Percentiles rank a stretch among this genome's conserved stretches.
These are phyloP conservation scores for Carposina sasakii DNA, from an alignment of 1,140 invertebrate species.

Conservation along the genomic window DNA sequence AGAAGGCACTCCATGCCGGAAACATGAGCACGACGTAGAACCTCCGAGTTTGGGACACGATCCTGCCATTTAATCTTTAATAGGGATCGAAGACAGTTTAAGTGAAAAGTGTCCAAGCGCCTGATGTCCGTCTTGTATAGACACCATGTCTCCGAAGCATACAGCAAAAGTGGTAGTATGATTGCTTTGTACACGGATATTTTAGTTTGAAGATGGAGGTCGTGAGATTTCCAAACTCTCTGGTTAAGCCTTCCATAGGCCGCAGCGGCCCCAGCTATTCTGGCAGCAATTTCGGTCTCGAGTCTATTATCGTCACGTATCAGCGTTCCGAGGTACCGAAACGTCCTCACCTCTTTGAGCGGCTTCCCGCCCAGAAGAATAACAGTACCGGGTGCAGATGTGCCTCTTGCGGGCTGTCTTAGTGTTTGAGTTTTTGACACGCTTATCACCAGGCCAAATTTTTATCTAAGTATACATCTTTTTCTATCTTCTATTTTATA, in stretches of 20 bases:
- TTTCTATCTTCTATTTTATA: no score
- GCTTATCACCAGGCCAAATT: slow-evolving; percentile 22
- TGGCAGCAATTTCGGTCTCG: slow-evolving; percentile 8
- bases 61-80: slow-evolving; percentile 18
- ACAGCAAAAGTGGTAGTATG: slow-evolving; percentile 14
- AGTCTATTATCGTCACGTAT: slow-evolving; percentile 8
- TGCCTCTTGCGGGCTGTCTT: slow-evolving; percentile 18
- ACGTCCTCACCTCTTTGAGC: slow-evolving; percentile 13
- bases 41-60: slow-evolving; percentile 14
- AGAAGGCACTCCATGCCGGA: slow-evolving; percentile 13
- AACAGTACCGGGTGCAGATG: neutral
- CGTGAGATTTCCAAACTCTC: slow-evolving; percentile 14
- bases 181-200: slow-evolving; percentile 15
- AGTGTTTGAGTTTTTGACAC: slow-evolving; percentile 19
- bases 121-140: slow-evolving; percentile 17
- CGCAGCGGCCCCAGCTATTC: slow-evolving; percentile 9
- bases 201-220: slow-evolving; percentile 14
- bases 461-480: no score
- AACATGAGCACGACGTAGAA: slow-evolving; percentile 10
- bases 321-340: slow-evolving; percentile 13
- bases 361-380: slow-evolving; percentile 9
- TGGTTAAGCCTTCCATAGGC: slow-evolving; percentile 6
- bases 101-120: slow-evolving; percentile 15
- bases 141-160: slow-evolving; percentile 22
- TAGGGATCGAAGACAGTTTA: slow-evolving; percentile 17